Percentiles rank a stretch among this genome's conserved stretches.
Evolutionary conservation across 2,113 vertebrate genomes (phyloP).

Genomic region (Rhagologus leucostigma): DNA sequence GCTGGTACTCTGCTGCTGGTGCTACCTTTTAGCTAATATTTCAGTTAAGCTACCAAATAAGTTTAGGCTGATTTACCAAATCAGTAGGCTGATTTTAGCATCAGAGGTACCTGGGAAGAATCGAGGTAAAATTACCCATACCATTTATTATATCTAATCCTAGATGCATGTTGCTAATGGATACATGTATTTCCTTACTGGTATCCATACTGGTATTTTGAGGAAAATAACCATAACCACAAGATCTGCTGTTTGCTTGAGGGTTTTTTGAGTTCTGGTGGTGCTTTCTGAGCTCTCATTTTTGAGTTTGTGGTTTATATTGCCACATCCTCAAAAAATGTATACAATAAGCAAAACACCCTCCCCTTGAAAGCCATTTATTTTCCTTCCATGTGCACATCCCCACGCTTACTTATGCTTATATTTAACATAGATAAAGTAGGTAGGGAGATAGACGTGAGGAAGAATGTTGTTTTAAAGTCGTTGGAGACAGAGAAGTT

Average conservation of each 20-base stretch:
- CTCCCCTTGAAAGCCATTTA: not conserved
- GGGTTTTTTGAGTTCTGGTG: not conserved
- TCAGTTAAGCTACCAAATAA: not conserved
- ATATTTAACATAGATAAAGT: conserved; percentile 7
- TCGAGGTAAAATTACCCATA: not conserved
- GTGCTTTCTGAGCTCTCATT: not conserved
- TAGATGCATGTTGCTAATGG: not conserved
- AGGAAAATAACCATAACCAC: not conserved
- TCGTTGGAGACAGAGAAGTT: conserved; percentile 59
- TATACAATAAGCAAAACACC: not conserved
- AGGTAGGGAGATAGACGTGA: conserved; percentile 4
- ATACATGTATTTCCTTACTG: not conserved
- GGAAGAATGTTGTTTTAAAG: conserved; percentile 50
- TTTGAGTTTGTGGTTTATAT: not conserved
- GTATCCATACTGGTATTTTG: not conserved
- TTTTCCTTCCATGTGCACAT: not conserved
- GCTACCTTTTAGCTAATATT: not conserved
- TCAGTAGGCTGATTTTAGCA: not conserved
- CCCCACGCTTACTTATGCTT: not conserved
- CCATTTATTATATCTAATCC: not conserved
- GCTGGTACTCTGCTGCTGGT: not conserved
- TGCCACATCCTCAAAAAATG: not conserved
- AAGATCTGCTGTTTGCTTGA: not conserved
- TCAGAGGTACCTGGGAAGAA: not conserved
- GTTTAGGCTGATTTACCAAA: not conserved